Evolutionary conservation across 2,797 vertebrate genomes (phyloP).

Genomic region (Melanotaenia trifasciata): DNA sequence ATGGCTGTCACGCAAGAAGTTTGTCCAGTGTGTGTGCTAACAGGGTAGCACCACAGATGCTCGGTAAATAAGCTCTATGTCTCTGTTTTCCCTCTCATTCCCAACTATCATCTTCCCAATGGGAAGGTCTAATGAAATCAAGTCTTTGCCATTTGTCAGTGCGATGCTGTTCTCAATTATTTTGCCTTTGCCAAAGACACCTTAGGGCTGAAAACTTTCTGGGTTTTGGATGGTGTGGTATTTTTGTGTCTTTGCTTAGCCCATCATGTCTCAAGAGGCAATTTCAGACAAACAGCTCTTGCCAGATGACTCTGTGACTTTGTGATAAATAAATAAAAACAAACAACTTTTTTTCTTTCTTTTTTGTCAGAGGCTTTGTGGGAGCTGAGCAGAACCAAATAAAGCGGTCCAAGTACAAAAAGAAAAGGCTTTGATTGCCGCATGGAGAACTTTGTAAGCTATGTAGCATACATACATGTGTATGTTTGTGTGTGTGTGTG

Average conservation of each 20-base stretch:
- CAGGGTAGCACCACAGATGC: slow-evolving; percentile 48
- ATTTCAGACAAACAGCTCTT: slow-evolving; percentile 47
- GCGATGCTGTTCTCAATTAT: slow-evolving; percentile 56
- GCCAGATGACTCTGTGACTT: slow-evolving; percentile 30
- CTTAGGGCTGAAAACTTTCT: slow-evolving; percentile 43
- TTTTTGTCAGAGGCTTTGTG: slow-evolving; percentile 39
- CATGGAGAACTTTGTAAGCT: slow-evolving; percentile 24
- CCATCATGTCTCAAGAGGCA: slow-evolving; percentile 31
- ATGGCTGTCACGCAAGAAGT: slow-evolving; percentile 72
- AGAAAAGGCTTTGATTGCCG: slow-evolving; percentile 36
- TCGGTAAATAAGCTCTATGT: slow-evolving; percentile 57
- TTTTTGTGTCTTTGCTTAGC: slow-evolving; percentile 8
- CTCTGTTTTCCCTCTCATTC: slow-evolving; percentile 23
- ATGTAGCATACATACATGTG: slow-evolving; percentile 17
- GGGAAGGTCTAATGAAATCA: slow-evolving; percentile 55
- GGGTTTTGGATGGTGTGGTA: slow-evolving; percentile 23
- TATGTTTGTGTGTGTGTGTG: slow-evolving; percentile 12
- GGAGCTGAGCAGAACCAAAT: slow-evolving; percentile 22
- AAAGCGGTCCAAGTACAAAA: slow-evolving; percentile 16
- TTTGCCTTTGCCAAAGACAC: slow-evolving; percentile 49
- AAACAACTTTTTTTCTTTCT: slow-evolving; percentile 28
- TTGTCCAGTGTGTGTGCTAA: slow-evolving; percentile 57
- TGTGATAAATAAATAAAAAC: slow-evolving; percentile 60
- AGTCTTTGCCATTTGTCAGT: slow-evolving; percentile 56
- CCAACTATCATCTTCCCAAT: slow-evolving; percentile 42